Evolutionary conservation across 2,797 vertebrate genomes (phyloP).

Genomic region (Myoxocephalus aenaeus): DNA sequence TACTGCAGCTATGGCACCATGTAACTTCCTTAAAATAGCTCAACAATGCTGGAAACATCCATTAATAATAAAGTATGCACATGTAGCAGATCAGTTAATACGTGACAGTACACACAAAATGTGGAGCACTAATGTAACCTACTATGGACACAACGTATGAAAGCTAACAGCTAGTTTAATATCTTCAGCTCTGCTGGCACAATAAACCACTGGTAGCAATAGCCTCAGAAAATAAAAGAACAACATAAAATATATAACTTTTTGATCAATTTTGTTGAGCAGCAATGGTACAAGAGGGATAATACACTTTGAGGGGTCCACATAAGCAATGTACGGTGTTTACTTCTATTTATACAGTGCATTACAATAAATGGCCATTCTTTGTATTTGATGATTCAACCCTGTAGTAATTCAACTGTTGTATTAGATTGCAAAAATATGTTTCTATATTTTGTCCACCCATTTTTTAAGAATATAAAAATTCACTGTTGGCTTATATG

Average conservation of each 20-base stretch:
- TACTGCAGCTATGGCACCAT: background rate
- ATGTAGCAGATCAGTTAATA: background rate
- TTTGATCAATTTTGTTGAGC: background rate
- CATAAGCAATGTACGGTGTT: background rate
- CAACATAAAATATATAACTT: background rate
- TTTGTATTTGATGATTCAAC: background rate
- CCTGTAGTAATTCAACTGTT: background rate
- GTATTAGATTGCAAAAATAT: background rate
- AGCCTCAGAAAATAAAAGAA: background rate
- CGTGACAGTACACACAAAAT: background rate
- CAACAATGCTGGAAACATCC: background rate
- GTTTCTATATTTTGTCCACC: background rate
- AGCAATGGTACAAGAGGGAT: conserved; percentile 62
- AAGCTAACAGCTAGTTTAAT: background rate
- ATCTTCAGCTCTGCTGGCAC: background rate
- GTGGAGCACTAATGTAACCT: background rate
- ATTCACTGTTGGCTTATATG: background rate
- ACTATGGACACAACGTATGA: background rate
- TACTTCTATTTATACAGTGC: background rate
- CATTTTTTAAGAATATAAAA: background rate
- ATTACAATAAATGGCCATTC: background rate
- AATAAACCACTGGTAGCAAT: background rate
- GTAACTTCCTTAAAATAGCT: background rate
- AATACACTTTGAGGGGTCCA: conserved; percentile 63
- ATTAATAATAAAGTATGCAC: background rate